phyloP scores from a whole-genome alignment of 2,888 invertebrate species.

The Hirtodrosophila trivittata region DNA sequence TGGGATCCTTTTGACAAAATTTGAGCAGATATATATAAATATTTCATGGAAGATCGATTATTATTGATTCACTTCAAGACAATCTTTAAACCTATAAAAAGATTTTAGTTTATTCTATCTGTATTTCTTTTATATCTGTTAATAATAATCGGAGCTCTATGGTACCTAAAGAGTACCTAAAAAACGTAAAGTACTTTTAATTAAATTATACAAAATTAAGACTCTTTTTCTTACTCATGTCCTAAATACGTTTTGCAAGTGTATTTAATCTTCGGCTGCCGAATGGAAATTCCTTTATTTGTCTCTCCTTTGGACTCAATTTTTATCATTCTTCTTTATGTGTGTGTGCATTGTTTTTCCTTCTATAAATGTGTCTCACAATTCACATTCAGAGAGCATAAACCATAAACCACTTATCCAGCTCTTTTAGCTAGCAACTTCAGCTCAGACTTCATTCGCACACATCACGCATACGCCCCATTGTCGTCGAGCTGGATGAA shows the following conservation, averaged over 20 bases:
- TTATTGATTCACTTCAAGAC: too few relatives aligned
- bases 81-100: too few relatives aligned
- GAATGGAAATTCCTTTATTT: background rate
- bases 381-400: slow-evolving; percentile 24
- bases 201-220: too few relatives aligned
- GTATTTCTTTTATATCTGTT: too few relatives aligned
- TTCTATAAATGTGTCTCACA: slow-evolving; percentile 53
- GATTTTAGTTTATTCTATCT: too few relatives aligned
- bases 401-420: slow-evolving; percentile 1
- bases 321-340: slow-evolving; percentile 11
- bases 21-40: too few relatives aligned
- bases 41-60: too few relatives aligned
- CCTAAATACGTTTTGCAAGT: slow-evolving; percentile 26
- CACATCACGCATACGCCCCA: slow-evolving; percentile 45
- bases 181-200: too few relatives aligned
- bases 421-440: slow-evolving; percentile 4
- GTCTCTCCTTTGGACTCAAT: background rate
- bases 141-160: too few relatives aligned
- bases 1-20: too few relatives aligned
- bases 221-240: too few relatives aligned
- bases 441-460: slow-evolving; percentile 36
- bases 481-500: slow-evolving; percentile 14
- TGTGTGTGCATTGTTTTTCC: slow-evolving; percentile 43
- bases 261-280: slow-evolving; percentile 1
- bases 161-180: too few relatives aligned